Conservation (phyloP, 2,113 vertebrate species). For the Kryptolebias marmoratus region DNA sequence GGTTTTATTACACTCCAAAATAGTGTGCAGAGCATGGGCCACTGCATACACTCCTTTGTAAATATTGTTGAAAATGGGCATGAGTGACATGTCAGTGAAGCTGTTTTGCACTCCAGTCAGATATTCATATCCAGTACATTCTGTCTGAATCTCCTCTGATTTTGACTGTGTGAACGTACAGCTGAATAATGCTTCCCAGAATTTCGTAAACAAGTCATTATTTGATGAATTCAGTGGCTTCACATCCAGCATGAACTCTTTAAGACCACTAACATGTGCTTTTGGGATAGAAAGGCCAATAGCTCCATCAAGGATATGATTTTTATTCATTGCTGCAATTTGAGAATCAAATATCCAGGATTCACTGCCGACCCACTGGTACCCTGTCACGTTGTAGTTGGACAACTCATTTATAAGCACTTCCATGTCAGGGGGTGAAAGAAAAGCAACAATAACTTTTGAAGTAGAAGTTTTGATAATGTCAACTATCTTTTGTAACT, state of each 20-base stretch:
- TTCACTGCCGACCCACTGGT: slow-evolving; percentile 81
- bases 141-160: not conserved
- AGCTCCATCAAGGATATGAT: slow-evolving; percentile 72
- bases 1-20: slow-evolving; percentile 63
- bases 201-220: slow-evolving; percentile 64
- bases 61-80: slow-evolving; percentile 77
- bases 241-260: slow-evolving; percentile 75
- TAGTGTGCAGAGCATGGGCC: slow-evolving; percentile 72
- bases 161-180: slow-evolving; percentile 54
- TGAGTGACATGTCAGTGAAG: slow-evolving; percentile 79
- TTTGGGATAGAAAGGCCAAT: slow-evolving; percentile 79
- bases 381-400: slow-evolving; percentile 73
- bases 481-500: slow-evolving; percentile 63
- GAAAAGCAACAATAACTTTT: slow-evolving; percentile 73
- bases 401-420: slow-evolving; percentile 64
- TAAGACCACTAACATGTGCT: slow-evolving; percentile 67
- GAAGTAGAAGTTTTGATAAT: slow-evolving; percentile 71
- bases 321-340: slow-evolving; percentile 53
- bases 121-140: slow-evolving; percentile 72
- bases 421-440: slow-evolving; percentile 65
- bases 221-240: slow-evolving; percentile 56
- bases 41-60: slow-evolving; percentile 80
- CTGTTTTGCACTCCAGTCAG: slow-evolving; percentile 65
- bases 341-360: slow-evolving; percentile 75
- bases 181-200: slow-evolving; percentile 75